Base-by-base conservation (phyloP, 2,797 vertebrate species). In the Cuculus canorus region DNA sequence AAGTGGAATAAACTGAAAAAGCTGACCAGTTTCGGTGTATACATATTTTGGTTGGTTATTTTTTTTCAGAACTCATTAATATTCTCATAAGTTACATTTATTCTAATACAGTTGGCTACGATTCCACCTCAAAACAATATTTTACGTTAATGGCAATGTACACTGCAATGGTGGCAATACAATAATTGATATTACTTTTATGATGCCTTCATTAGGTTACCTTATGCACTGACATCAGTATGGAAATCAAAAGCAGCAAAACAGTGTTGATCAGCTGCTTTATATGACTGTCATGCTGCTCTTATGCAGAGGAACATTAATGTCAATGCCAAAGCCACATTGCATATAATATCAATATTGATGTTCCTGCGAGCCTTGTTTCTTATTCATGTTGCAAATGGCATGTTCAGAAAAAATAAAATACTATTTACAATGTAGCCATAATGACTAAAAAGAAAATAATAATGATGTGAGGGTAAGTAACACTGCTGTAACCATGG, bases 371-470 rank as follows among this genome's bases (percentile, higher is more conserved):
- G 81, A 95, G 76, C 64, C 25, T 91, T 82, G n/a, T 71, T 95
- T 93, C 69, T 77, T 76, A 71, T 17, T 88, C 3, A 0, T 72
- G 28, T 56, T 92, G 59, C 43, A 93, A 97, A 92, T 84, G 41
- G 28, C n/a, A 87, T 68, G 60, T 76, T 96, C 77, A 90, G 71
- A 75, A 94, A 89, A 95, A 95, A 57, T 52, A 92, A 92, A 94
- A 81, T 43, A 79, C 35, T 91, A 83, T 91, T 97, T 94, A 88
- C 63, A 91, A 73, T 88, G 77, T 69, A 94, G 82, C 30, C 53
- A 73, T 86, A 95, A 96, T 94, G 63, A 91, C 75, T 91, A 73
- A 75, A 93, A 95, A 79, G 79, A 94, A 95, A 94, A 94, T 87
- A 91, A 92, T 78, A 84, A 91, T 93, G 65, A 96, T 86, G 24